Conservation (phyloP, 2,113 vertebrate species). For the Lasiurus cinereus region DNA sequence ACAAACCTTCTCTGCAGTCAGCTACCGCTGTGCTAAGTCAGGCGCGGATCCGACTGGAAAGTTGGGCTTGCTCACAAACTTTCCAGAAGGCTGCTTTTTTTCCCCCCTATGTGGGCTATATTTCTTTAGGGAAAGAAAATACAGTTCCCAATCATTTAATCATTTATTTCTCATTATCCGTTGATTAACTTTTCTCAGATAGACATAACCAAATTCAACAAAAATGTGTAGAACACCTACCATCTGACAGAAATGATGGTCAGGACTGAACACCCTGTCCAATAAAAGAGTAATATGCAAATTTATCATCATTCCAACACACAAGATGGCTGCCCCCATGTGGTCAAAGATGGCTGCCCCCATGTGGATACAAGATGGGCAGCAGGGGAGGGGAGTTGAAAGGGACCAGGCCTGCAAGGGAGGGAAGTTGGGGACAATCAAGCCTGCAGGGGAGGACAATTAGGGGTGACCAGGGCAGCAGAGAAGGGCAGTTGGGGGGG, state of each 20-base stretch:
- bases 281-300: too few relatives aligned
- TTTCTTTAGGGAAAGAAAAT: slow-evolving; percentile 78
- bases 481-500: too few relatives aligned
- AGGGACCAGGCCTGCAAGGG: too few relatives aligned
- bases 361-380: too few relatives aligned
- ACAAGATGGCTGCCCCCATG: too few relatives aligned
- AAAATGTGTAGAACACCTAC: background rate
- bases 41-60: slow-evolving; percentile 74
- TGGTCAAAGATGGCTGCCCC: too few relatives aligned
- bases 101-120: background rate
- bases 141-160: slow-evolving; percentile 60
- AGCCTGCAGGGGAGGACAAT: too few relatives aligned
- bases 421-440: too few relatives aligned
- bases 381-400: too few relatives aligned
- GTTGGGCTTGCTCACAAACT: slow-evolving; percentile 75
- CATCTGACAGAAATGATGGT: background rate
- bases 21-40: slow-evolving; percentile 68
- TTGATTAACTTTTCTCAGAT: slow-evolving; percentile 32
- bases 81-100: slow-evolving; percentile 62
- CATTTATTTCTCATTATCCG: slow-evolving; percentile 77
- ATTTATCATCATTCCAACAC: too few relatives aligned
- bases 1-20: slow-evolving; percentile 78
- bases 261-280: background rate
- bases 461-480: too few relatives aligned
- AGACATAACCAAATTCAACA: slow-evolving; percentile 48